phyloP scores from a whole-genome alignment of 2,113 vertebrate species.

The Lates calcarifer region DNA sequence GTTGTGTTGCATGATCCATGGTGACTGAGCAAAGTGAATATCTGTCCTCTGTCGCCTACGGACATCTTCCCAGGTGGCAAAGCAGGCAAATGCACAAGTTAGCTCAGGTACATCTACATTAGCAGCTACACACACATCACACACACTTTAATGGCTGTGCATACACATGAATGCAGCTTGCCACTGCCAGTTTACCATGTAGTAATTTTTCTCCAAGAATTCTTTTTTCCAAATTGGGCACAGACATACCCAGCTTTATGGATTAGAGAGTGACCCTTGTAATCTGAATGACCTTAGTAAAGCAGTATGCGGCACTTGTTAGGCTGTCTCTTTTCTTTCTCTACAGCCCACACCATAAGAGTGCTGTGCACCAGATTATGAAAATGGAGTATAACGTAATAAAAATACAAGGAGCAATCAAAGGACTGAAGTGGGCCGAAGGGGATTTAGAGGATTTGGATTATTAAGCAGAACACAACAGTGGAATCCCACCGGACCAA shows the following conservation, averaged over 20 bases:
- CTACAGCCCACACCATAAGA: conserved; percentile 46
- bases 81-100: conserved; percentile 2
- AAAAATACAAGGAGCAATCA: conserved; percentile 82
- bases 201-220: conserved; percentile 46
- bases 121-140: conserved; percentile 10
- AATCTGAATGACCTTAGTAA: conserved; percentile 69
- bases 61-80: conserved; percentile 50
- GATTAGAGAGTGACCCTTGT: conserved; percentile 73
- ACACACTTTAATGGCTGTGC: conserved; percentile 22
- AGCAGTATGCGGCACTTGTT: conserved; percentile 49
- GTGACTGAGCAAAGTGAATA: conserved; percentile 65
- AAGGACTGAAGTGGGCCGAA: conserved; percentile 78
- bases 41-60: conserved; percentile 56
- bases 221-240: conserved; percentile 40
- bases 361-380: conserved; percentile 72
- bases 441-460: conserved; percentile 83
- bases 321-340: conserved; percentile 50
- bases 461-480: conserved; percentile 84
- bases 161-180: conserved; percentile 40
- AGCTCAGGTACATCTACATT: conserved; percentile 43
- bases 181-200: conserved; percentile 14
- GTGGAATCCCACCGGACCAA: conserved; percentile 69
- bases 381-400: conserved; percentile 77
- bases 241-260: conserved; percentile 52
- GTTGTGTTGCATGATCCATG: conserved; percentile 62